Base-by-base conservation (phyloP, 2,888 invertebrate genomes). In the Aquatica leii region DNA sequence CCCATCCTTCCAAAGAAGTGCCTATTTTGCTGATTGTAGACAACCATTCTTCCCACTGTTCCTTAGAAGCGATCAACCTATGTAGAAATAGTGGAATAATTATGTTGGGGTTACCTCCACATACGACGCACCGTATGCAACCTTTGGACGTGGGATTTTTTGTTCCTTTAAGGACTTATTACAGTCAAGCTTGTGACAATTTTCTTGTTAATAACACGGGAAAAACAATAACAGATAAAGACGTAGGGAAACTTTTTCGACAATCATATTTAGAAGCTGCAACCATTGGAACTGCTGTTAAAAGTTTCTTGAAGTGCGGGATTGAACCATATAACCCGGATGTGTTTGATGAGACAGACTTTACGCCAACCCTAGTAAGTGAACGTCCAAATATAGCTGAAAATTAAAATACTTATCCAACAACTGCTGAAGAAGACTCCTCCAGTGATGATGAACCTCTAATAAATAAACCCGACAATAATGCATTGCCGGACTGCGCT, bases 151-250 rank as follows among this genome's bases (percentile, higher is more conserved):
- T n/a, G n/a, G n/a, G n/a, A n/a, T n/a, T n/a, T n/a, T n/a, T n/a
- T n/a, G n/a, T n/a, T 37, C 73, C 72, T 8, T 31, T 76, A 34
- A 74, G 72, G 41, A 65, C 61, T 4, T 74, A 52, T 60, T 75
- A 72, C 56, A 67, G 65, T 35, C 67, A 72, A 51, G 70, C 66
- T 53, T 69, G 72, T 34, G 57, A 63, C 31, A 51, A 53, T 41
- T 72, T 65, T 71, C 46, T 74, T 6, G 61, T 69, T 11, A 69
- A 50, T 17, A 65, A 73, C 66, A 69, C 72, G 37, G 72, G 72
- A 35, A 58, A 66, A 57, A 52, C 65, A 15, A 71, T 76, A 6
- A 69, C 71, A 12, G 57, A 70, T 9, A 62, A 66, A 37, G 66
- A 74, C 49, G 61, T 71, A 51, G 63, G 54, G 48, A 35, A 61